phyloP scores from a whole-genome alignment of 2,113 vertebrate species.

The Nymphicus hollandicus region DNA sequence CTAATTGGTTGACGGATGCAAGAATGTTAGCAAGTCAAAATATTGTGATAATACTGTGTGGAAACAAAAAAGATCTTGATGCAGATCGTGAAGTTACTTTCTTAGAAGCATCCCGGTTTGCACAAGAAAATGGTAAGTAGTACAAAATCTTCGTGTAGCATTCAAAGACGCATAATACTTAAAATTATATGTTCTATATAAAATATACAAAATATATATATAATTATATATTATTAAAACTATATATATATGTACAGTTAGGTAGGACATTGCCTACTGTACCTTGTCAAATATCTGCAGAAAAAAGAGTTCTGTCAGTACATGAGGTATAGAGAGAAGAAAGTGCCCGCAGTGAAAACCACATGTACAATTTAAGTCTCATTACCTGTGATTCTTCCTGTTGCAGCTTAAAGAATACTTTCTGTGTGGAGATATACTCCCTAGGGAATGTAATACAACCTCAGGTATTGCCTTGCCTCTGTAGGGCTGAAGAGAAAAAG shows the following conservation, averaged over 20 bases:
- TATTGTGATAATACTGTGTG: conserved; percentile 81
- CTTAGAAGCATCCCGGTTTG: conserved; percentile 80
- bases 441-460: background rate
- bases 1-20: conserved; percentile 82
- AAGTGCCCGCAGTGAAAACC: background rate
- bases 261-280: background rate
- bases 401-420: background rate
- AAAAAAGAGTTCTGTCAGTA: background rate
- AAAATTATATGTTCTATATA: background rate
- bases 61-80: conserved; percentile 82
- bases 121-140: conserved; percentile 80
- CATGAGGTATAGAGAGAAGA: background rate
- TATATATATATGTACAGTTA: background rate
- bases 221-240: background rate
- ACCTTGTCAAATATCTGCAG: background rate
- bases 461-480: background rate
- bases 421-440: background rate
- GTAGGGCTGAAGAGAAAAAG: background rate
- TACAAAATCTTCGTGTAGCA: background rate
- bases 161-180: background rate
- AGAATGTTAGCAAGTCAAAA: conserved; percentile 81
- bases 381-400: background rate
- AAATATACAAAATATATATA: background rate
- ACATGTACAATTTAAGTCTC: background rate
- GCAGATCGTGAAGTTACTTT: conserved; percentile 81